Percentiles rank a stretch among this genome's conserved stretches.
Evolutionary conservation across 2,113 vertebrate species (phyloP).

Genomic region (Sarotherodon lohbergeri): DNA sequence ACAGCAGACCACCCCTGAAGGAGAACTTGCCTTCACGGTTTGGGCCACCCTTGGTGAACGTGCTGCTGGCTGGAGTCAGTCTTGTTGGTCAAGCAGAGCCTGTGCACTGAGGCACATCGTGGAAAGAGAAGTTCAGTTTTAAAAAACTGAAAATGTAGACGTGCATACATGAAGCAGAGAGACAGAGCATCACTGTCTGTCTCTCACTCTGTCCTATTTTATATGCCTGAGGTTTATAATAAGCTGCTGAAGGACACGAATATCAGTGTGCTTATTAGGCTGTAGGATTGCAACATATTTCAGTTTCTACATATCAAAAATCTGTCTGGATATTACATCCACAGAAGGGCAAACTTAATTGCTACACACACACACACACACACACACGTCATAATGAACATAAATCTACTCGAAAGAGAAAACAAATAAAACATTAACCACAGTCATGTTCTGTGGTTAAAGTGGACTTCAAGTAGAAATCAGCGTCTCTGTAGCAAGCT

Average conservation of each 20-base stretch:
- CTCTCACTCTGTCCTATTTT: neutral
- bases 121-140: neutral
- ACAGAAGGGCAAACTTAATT: neutral
- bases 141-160: neutral
- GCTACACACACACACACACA: neutral
- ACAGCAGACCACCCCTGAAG: constrained; percentile 24
- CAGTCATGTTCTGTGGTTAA: neutral
- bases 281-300: neutral
- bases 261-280: neutral
- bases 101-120: neutral
- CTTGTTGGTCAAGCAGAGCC: neutral
- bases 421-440: neutral
- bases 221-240: neutral
- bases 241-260: neutral
- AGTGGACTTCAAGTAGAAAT: neutral
- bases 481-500: neutral
- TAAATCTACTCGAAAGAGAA: neutral
- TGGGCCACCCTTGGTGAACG: neutral
- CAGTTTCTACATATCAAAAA: neutral
- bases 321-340: rapidly evolving
- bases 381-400: neutral
- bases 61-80: neutral
- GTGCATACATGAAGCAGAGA: neutral
- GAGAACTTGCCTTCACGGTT: neutral
- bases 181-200: neutral